These are phyloP conservation scores for Mola mola DNA, from an alignment of 2,113 vertebrate genomes.

Conservation along the genomic window DNA sequence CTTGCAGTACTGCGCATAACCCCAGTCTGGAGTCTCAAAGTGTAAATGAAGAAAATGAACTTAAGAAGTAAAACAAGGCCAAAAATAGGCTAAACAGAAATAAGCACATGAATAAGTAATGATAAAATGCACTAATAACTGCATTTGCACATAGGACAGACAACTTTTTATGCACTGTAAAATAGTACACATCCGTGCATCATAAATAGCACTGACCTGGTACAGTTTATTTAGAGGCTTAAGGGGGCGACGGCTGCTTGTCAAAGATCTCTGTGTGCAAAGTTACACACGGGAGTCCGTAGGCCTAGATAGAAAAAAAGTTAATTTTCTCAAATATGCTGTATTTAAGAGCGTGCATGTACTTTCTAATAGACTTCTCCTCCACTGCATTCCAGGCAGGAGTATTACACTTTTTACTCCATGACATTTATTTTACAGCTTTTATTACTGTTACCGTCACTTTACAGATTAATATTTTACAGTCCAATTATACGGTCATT, in stretches of 20 bases:
- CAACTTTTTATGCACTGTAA: neutral
- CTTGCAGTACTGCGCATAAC: conserved; percentile 12
- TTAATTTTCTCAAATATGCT: too few species aligned
- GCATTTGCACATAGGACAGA: conserved; percentile 15
- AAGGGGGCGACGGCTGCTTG: neutral
- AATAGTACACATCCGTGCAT: neutral
- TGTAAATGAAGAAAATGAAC: conserved; percentile 8
- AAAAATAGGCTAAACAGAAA: conserved; percentile 19
- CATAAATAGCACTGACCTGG: neutral
- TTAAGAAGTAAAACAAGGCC: neutral
- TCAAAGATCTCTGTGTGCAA: neutral
- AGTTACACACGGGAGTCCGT: neutral
- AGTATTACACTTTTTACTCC: neutral
- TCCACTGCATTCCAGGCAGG: neutral
- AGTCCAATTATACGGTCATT: too few species aligned
- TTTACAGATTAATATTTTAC: too few species aligned
- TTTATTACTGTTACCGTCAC: too few species aligned
- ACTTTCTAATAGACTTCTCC: too few species aligned
- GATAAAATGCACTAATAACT: conserved; percentile 14
- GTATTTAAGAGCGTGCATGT: too few species aligned
- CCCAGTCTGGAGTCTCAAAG: too few species aligned
- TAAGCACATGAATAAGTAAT: conserved; percentile 30
- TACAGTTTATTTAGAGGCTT: neutral
- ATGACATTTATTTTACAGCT: too few species aligned
- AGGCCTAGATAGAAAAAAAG: too few species aligned